Conservation (phyloP, 2,113 vertebrate species). For the Spheniscus mendiculus region DNA sequence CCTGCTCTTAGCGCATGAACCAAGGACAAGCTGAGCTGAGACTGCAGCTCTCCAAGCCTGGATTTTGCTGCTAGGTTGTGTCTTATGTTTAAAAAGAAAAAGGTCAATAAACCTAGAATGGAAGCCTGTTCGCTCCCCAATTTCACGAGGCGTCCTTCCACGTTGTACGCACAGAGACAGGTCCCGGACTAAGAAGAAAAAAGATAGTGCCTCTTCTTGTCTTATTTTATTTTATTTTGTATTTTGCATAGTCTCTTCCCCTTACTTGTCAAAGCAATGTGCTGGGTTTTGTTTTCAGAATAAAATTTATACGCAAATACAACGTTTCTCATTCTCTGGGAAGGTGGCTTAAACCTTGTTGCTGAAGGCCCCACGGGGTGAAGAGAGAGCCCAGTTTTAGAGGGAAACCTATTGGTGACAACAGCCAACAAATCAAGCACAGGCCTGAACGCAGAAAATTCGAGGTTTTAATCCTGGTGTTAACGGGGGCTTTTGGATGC, state of each 20-base stretch:
- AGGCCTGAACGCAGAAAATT: neutral
- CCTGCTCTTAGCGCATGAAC: rapidly evolving
- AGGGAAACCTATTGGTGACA: rapidly evolving
- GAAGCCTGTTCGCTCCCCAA: neutral
- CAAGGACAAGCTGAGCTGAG: neutral
- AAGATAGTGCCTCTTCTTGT: neutral
- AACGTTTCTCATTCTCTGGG: neutral
- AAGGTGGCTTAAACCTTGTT: neutral
- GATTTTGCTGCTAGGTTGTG: neutral
- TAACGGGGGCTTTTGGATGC: neutral
- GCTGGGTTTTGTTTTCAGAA: neutral
- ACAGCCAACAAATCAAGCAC: rapidly evolving
- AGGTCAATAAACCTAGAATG: neutral
- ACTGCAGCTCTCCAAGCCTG: neutral
- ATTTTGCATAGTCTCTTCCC: neutral
- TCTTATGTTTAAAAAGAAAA: neutral
- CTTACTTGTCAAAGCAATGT: neutral
- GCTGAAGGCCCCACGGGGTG: neutral
- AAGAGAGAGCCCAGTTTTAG: neutral
- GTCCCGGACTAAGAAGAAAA: neutral
- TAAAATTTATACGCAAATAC: neutral
- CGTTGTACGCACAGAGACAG: neutral
- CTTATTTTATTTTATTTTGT: neutral
- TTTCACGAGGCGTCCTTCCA: neutral
- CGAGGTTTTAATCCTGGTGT: rapidly evolving